phyloP scores from a whole-genome alignment of 2,888 invertebrate genomes.

The Sminthurinus aureus region DNA sequence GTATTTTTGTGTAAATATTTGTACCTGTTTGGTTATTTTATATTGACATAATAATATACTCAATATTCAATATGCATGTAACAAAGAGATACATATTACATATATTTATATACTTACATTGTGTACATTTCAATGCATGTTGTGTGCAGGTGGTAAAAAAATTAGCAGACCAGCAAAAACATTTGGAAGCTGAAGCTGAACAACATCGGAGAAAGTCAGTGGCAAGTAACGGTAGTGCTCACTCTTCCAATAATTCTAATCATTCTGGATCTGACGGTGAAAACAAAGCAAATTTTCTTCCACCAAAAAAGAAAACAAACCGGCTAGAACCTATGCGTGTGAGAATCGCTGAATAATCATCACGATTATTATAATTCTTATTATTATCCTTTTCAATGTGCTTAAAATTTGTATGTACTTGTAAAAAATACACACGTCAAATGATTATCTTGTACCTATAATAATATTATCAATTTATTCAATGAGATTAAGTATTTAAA shows the following conservation, averaged over 20 bases:
- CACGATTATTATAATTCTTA: too few relatives aligned
- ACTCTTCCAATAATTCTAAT: background rate
- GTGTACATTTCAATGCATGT: background rate
- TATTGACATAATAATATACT: background rate
- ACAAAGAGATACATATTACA: too few relatives aligned
- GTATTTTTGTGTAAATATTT: background rate
- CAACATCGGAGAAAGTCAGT: constrained; percentile 34
- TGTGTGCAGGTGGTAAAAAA: constrained; percentile 53
- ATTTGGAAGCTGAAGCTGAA: constrained; percentile 50
- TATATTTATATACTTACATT: too few relatives aligned
- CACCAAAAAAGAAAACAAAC: constrained; percentile 31
- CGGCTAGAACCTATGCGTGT: constrained; percentile 29
- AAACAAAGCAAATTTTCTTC: constrained; percentile 22
- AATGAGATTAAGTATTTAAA: too few relatives aligned
- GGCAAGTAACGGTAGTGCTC: background rate
- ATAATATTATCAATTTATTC: background rate
- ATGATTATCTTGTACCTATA: background rate
- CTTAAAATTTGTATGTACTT: background rate
- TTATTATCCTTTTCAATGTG: background rate
- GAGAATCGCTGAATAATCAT: background rate
- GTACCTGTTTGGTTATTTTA: background rate
- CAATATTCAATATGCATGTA: too few relatives aligned
- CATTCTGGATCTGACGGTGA: constrained; percentile 15
- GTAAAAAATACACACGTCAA: background rate
- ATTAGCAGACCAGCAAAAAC: constrained; percentile 53